Conservation (phyloP, 2,797 vertebrate species). For the Sciurus vulgaris region DNA sequence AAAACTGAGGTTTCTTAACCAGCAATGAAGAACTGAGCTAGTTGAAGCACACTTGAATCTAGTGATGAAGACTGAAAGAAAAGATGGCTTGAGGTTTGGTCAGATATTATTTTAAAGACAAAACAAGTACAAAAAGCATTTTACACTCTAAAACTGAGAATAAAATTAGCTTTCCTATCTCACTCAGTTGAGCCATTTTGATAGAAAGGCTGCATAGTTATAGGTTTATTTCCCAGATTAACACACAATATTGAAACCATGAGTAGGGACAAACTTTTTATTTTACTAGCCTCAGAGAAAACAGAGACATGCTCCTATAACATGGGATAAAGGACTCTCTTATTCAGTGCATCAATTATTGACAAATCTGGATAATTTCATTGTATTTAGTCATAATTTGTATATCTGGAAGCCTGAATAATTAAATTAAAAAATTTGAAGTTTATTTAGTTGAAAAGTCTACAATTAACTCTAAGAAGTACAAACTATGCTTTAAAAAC, state of each 20-base stretch:
- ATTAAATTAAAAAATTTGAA: not conserved
- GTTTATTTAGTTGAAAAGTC: constrained; percentile 24
- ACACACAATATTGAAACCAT: not conserved
- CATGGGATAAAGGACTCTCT: not conserved
- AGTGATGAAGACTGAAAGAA: not conserved
- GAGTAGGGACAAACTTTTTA: constrained; percentile 9
- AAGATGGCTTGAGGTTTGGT: not conserved
- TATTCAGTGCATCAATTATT: not conserved
- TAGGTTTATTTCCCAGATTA: constrained; percentile 45
- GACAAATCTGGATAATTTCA: constrained; percentile 4
- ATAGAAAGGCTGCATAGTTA: constrained; percentile 23
- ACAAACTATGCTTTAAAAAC: constrained; percentile 42
- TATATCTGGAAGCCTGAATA: constrained; percentile 1
- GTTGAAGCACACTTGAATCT: not conserved
- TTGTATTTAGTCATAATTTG: constrained; percentile 45
- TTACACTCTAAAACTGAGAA: constrained; percentile 31
- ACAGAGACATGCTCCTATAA: constrained; percentile 44
- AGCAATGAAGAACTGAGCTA: not conserved
- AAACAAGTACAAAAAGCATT: constrained; percentile 32
- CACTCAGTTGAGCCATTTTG: not conserved
- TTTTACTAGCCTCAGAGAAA: constrained; percentile 39
- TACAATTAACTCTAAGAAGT: not conserved
- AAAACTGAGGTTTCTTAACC: not conserved
- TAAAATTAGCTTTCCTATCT: constrained; percentile 30
- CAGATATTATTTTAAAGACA: constrained; percentile 42